Conservation (phyloP, 1,140 invertebrate species). For the Geopemphigus sp. region DNA sequence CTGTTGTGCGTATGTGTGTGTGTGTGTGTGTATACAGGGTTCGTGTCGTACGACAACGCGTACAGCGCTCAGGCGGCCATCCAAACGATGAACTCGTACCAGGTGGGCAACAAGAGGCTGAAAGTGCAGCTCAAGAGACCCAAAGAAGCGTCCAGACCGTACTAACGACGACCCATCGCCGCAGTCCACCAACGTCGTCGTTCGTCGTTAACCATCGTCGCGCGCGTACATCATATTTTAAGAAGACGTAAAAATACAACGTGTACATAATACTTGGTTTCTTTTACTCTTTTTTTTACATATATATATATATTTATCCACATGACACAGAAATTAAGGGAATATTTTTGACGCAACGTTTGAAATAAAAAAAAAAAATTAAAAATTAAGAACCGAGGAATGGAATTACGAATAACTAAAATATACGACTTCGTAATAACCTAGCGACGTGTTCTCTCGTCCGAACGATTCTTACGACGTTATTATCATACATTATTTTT, state of each 20-base stretch:
- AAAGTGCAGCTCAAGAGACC: constrained; percentile 97
- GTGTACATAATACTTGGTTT: constrained; percentile 13
- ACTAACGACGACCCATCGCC: constrained; percentile 59
- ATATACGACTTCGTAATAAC: not conserved
- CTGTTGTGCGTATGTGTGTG: too few species aligned
- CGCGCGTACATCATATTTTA: not conserved
- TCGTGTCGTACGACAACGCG: constrained; percentile 94
- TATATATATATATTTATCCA: not conserved
- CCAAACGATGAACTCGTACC: constrained; percentile 95
- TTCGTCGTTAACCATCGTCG: too few species aligned
- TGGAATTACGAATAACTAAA: not conserved
- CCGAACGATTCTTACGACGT: not conserved
- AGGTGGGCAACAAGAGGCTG: constrained; percentile 93
- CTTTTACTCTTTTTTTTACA: not conserved
- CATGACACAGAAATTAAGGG: constrained; percentile 7
- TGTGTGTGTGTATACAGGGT: constrained; percentile 65
- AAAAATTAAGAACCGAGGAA: not conserved
- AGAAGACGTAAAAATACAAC: not conserved
- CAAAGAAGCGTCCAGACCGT: constrained; percentile 84
- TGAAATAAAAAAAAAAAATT: constrained; percentile 9
- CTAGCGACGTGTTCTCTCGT: not conserved
- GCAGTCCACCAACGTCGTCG: not conserved
- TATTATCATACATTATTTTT: not conserved
- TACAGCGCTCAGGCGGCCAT: constrained; percentile 91
- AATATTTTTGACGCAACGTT: constrained; percentile 11